Conservation (phyloP, 2,888 invertebrate species). For the Athalia circularis region DNA sequence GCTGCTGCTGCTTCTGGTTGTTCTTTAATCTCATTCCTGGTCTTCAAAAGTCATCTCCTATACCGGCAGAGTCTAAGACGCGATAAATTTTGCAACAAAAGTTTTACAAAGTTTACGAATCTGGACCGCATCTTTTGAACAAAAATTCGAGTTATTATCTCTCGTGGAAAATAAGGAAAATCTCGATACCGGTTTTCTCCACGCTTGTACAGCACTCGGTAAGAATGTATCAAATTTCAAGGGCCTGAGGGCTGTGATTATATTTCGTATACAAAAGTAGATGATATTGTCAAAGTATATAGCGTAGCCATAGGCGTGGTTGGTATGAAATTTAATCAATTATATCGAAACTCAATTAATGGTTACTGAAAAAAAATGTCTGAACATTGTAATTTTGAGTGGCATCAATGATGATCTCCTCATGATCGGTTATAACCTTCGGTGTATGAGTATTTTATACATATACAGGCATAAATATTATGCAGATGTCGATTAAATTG, state of each 20-base stretch:
- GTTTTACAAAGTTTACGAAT: too few species aligned
- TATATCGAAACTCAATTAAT: constrained; percentile 36
- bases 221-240: constrained; percentile 17
- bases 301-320: constrained; percentile 5
- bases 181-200: too few species aligned
- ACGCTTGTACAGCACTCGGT: too few species aligned
- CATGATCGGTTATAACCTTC: background rate
- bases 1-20: background rate
- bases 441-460: constrained; percentile 12
- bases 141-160: too few species aligned
- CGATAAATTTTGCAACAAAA: too few species aligned
- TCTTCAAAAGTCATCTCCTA: background rate
- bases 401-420: background rate
- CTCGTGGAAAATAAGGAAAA: too few species aligned
- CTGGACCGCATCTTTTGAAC: too few species aligned
- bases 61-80: too few species aligned
- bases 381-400: constrained; percentile 23
- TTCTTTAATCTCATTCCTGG: constrained; percentile 14
- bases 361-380: constrained; percentile 11
- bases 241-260: constrained; percentile 20
- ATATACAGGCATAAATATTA: constrained; percentile 50
- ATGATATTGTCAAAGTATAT: constrained; percentile 25
- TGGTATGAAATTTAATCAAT: constrained; percentile 29
- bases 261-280: constrained; percentile 11
- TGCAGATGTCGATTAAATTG: constrained; percentile 60